Base-by-base conservation (phyloP, 2,113 vertebrate species). In the Globicephala melas region DNA sequence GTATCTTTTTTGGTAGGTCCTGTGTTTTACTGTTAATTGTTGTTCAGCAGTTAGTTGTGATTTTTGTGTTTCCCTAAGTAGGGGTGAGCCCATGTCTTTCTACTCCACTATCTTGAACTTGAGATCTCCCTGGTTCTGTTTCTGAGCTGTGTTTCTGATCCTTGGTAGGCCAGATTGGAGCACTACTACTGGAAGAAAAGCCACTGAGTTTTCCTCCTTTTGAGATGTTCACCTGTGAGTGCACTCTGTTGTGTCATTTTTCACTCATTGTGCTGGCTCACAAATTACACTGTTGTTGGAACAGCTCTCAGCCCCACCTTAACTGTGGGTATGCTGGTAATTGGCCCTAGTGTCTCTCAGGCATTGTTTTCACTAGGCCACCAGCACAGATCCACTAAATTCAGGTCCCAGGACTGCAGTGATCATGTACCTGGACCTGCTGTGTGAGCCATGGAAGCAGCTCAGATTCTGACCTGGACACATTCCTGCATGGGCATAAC, bases 281-380 rank as follows among this genome's bases (percentile, higher is more conserved):
- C 41, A 31, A 31, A 47, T 76, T 76, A 47, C 26, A 47, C 28
- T 47, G 41, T 15, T 31, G 15, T 74, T 31, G 41, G 26, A 76
- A 76, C 26, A 47, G 26, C 41, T 47, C 15, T 76, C 26, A 47
- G 23, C 6, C 44, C 28, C 28, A 77, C 28, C 9, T 33, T 50
- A 77, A 20, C 44, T 0, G 2, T 1, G 0, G 0, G 1, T 53
- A 50, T 50, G 31, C 20, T 18, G 2, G 9, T 28, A 77, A 53
- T 53, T 53, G 9, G 5, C 5, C 1, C 28, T 77, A 20, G 0
- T 44, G 31, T 53, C 9, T 21, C 17, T 77, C 17, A 31, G 28
- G 8, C 33, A 33, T 50, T 50, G 17, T 50, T 77, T 77, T 53
- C 44, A 33, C 28, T 33, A 77, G 28, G 50, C 18, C 44, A 77